Percentiles rank a stretch among this genome's conserved stretches.
Conservation (phyloP, 2,113 vertebrate genomes). For the Xenus cinereus region DNA sequence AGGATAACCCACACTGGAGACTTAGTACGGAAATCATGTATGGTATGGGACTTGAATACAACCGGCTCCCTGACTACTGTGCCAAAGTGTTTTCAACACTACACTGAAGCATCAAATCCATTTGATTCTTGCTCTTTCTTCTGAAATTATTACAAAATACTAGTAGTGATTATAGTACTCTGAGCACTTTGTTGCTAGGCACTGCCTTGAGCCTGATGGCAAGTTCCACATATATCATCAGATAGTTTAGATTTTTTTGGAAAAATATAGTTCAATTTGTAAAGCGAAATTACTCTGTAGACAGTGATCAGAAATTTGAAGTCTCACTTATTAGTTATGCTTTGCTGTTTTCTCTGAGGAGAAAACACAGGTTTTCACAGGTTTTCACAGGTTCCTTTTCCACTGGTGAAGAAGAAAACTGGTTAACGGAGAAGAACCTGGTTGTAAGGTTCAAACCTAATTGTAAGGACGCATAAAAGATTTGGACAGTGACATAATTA, state of each 20-base stretch:
- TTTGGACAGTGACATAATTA: not conserved
- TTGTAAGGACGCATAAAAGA: not conserved
- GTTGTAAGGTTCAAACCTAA: not conserved
- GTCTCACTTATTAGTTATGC: not conserved
- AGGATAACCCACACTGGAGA: not conserved
- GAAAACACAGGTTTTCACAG: not conserved
- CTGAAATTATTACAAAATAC: not conserved
- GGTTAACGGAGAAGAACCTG: not conserved
- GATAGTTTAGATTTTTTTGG: not conserved
- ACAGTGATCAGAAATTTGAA: not conserved
- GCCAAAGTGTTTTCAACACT: not conserved
- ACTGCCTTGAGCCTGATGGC: not conserved
- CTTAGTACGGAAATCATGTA: not conserved
- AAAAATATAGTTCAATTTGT: not conserved
- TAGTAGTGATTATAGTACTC: not conserved
- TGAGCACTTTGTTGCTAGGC: conserved; percentile 20
- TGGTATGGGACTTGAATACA: not conserved
- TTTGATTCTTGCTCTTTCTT: not conserved
- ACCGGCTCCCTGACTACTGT: not conserved
- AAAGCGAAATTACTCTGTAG: not conserved
- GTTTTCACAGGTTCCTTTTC: not conserved
- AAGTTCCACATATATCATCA: not conserved
- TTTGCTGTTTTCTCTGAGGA: not conserved
- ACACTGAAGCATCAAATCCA: not conserved
- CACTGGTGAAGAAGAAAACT: not conserved